A percentile compares a stretch with the other conserved stretches of the same genome.
Conservation (phyloP, 1,140 invertebrate species). For the Spodoptera litura region DNA sequence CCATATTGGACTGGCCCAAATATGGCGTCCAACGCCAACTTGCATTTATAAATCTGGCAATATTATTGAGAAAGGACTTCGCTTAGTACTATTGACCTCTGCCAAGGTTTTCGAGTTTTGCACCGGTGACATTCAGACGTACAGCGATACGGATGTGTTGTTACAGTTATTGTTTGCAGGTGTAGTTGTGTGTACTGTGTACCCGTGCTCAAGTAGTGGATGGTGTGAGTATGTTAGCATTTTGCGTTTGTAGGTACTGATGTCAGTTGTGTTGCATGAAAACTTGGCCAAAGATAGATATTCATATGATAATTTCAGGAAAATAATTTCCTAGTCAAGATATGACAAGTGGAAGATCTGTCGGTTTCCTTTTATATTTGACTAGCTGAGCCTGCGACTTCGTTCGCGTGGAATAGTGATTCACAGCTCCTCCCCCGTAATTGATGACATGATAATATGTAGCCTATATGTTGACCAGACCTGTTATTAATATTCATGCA, state of each 20-base stretch:
- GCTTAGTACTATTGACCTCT: slow-evolving; percentile 65
- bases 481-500: too few species aligned
- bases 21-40: not conserved
- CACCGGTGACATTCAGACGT: slow-evolving; percentile 68
- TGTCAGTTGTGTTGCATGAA: too few species aligned
- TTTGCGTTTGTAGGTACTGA: not conserved
- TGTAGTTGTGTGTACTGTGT: not conserved
- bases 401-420: too few species aligned
- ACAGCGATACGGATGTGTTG: slow-evolving; percentile 69
- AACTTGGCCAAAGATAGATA: too few species aligned
- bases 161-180: slow-evolving; percentile 35
- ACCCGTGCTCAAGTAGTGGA: not conserved
- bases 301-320: too few species aligned
- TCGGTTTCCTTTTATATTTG: too few species aligned
- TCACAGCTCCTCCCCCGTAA: too few species aligned
- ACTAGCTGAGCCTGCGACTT: too few species aligned
- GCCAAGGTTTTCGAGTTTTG: slow-evolving; percentile 69
- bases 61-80: slow-evolving; percentile 64
- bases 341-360: too few species aligned
- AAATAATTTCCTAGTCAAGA: too few species aligned
- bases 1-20: slow-evolving; percentile 11
- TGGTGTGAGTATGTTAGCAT: slow-evolving; percentile 1
- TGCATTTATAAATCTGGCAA: slow-evolving; percentile 30
- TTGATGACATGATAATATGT: too few species aligned
- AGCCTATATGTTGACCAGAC: too few species aligned